Base-by-base conservation (phyloP, 2,888 invertebrate species). In the Xestia xanthographa region DNA sequence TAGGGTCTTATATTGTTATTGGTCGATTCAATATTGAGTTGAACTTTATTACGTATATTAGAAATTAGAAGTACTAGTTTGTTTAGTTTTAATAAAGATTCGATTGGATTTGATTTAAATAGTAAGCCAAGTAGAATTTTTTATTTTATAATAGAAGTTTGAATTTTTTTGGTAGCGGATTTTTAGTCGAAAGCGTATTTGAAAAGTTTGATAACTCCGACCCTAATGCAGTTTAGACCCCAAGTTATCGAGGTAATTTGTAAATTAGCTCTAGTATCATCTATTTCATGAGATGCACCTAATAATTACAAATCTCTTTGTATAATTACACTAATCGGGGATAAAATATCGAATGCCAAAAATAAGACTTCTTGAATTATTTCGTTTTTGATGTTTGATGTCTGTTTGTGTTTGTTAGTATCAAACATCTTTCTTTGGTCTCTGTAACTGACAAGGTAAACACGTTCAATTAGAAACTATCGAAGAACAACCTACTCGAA, bases 401-500 rank as follows among this genome's bases (percentile, higher is more conserved):
- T n/a, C n/a, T 17, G 43, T 60, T 34, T 22, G 12, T 22, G 4
- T n/a, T 1, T 34, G 8, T 50, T 60, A n/a, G 38, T 62, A 62
- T 72, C 9, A 2, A 62, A 50, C 50, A n/a, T 75, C 41, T 62
- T 45, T 29, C 53, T 79, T 58, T 20, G 9, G 17, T 34, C 1
- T 56, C 11, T 65, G 22, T 34, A 43, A 56, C 29, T 63, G n/a
- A 41, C 63, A 56, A 34, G 20, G n/a, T 72, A 79, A 79, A 65
- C 73, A 77, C 12, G 6, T 65, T 34, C 17, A 80, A 65, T 58
- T 22, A 63, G 29, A 48, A 48, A 72, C 53, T 53, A 56, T 72
- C 8, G 34, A 65, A 65, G 56, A 58, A 56, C 80, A 56, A 80
- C 29, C n/a, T 65, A 41, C 56, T 79, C 14, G 17, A 65, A 48